These are phyloP conservation scores for Luperina nickerlii DNA, from an alignment of 2,888 invertebrate genomes.

Conservation along the genomic window DNA sequence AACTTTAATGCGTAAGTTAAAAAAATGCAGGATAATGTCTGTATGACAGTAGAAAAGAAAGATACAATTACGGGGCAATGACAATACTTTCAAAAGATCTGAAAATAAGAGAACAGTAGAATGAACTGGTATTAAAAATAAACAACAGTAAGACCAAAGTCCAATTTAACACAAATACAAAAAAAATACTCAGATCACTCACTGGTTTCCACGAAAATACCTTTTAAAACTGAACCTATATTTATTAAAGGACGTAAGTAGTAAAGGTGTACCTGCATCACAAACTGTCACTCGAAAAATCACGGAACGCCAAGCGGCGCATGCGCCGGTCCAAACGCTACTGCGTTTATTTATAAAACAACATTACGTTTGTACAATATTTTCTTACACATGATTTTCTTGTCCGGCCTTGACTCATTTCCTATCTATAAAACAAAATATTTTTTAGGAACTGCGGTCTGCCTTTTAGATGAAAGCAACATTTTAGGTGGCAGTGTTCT, in stretches of 20 bases:
- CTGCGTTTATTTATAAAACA: slow-evolving; percentile 88
- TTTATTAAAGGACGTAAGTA: slow-evolving; percentile 18
- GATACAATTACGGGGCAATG: not conserved
- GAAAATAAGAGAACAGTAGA: slow-evolving; percentile 33
- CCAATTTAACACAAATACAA: not conserved
- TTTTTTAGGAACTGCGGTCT: slow-evolving; percentile 51
- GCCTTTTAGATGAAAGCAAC: not conserved
- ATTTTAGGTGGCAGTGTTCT: not conserved
- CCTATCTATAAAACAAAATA: slow-evolving; percentile 68
- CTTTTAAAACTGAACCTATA: not conserved
- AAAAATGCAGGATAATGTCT: not conserved
- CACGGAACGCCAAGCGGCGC: slow-evolving; percentile 63
- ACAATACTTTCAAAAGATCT: not conserved
- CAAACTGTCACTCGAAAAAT: slow-evolving; percentile 63
- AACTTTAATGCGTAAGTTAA: not conserved
- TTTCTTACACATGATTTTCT: slow-evolving; percentile 78
- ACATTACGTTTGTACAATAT: slow-evolving; percentile 85
- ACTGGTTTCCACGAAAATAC: not conserved
- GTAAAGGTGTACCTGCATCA: slow-evolving; percentile 60
- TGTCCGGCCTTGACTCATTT: slow-evolving; percentile 87
- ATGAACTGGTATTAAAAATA: slow-evolving; percentile 53
- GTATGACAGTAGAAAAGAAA: not conserved
- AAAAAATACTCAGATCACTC: not conserved
- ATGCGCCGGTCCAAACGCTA: slow-evolving; percentile 75
- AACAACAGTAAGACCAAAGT: slow-evolving; percentile 38